Base-by-base conservation (phyloP, 2,797 vertebrate genomes). In the Sebastes taczanowskii region DNA sequence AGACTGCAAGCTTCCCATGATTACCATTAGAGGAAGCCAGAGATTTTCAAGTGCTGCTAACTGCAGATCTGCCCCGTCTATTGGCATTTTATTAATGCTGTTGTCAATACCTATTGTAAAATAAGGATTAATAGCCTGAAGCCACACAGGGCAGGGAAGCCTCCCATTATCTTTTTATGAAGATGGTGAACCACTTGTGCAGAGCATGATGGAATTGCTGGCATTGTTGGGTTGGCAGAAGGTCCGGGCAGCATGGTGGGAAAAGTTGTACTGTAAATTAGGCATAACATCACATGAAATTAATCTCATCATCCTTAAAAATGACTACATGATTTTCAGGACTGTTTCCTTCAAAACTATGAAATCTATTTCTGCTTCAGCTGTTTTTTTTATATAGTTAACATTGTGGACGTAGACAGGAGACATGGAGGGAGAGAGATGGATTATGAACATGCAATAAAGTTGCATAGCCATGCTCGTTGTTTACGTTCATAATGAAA, bases 61-160 rank as follows among this genome's bases (percentile, higher is more conserved):
- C 52, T 68, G 65, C 64, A 86, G 75, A 86, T 81, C 53, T 84
- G 61, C 56, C 64, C 78, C 2, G 11, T 78, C 56, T 82, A 84
- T 77, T 66, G 81, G 80, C 75, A 83, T 79, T 60, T 58, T 78
- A 77, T 67, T 84, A 82, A 81, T 74, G 62, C 27, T 61, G 30
- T 71, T 66, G 71, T 86, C 77, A 81, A 86, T 89, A 71, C 14
- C 29, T 55, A 74, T 84, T 82, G 71, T 68, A 56, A 83, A 80
- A 61, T 72, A 74, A 69, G 27, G 42, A 86, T 85, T 71, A 53
- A 20, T 30, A 80, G 11, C 18, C 60, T 11, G 20, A 70, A 60
- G 55, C 2, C 64, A 61, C 35, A 56, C 5, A 23, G 13, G 5
- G 30, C 16, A 59, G 49, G 13, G 22, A 8, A 16, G 32, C 23